Evolutionary conservation across 2,797 vertebrate genomes (phyloP), one percentile per base, ranked within the genome.

Genomic region (Pseudopleuronectes americanus): DNA sequence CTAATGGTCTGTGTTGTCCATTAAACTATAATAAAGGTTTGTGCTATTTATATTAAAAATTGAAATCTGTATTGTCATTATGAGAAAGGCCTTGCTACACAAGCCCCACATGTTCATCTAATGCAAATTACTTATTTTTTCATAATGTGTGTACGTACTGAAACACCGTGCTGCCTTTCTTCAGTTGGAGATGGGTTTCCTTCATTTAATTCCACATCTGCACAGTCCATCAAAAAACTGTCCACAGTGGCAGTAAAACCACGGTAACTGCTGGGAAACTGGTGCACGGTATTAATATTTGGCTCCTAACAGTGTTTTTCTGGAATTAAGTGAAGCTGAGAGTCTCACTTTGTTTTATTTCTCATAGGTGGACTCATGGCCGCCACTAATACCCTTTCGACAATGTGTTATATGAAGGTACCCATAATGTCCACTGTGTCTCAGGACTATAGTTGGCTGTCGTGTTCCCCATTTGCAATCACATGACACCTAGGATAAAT

Each of bases 401-500:
- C 74, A 68, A n/a, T 59, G 24, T 43, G 38, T 80, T 43, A 62
- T 22, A 58, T 58, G 55, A 69, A 69, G 49, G 61, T 28, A 74
- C 71, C 69, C 54, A 61, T 69, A 74, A 67, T 38, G n/a, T 71
- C 74, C 55, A 59, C 48, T 41, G 48, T 70, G 52, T 57, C 31
- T 41, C 22, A 57, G 59, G 26, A 74, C 56, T 79, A 68, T 68
- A 73, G 43, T 74, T 45, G 64, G n/a, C 79, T 71, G 65, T 68
- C 67, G 14, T 43, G 12, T 43, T 43, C 41, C 12, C 41, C 16
- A 43, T 43, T 43, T 16, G 3, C 16, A 43, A 0, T 13, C 16
- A 16, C 12, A 43, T 43, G 41, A 43, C 41, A 43, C 14, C 5
- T 10, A 33, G 9, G 31, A 33, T 33, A 2, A 10, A 33, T 33